phyloP scores from a whole-genome alignment of 2,797 vertebrate species.

The Acanthornis magna region DNA sequence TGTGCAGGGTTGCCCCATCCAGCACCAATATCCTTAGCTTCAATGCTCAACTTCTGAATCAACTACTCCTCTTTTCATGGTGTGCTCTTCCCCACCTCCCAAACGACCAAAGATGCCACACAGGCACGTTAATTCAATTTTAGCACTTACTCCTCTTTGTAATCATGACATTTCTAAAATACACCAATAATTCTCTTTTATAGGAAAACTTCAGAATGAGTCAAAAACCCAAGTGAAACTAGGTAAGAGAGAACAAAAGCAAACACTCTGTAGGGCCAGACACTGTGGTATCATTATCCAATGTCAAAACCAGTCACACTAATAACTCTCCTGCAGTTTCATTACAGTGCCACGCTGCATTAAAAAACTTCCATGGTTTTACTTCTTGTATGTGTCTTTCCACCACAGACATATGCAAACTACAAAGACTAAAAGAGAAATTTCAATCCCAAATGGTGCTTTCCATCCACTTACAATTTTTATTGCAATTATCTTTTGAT shows the following conservation, averaged over 20 bases:
- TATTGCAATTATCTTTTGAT: background rate
- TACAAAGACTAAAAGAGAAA: background rate
- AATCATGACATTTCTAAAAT: background rate
- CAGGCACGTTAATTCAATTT: background rate
- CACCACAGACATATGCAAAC: background rate
- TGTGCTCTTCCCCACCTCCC: fast-evolving
- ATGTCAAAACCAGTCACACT: background rate
- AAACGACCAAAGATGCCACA: fast-evolving
- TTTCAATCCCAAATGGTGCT: background rate
- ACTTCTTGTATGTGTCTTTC: background rate
- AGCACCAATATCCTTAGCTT: background rate
- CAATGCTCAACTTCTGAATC: background rate
- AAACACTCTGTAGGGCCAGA: background rate
- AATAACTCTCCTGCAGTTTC: background rate
- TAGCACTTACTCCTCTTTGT: background rate
- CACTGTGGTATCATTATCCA: background rate
- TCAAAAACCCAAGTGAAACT: background rate
- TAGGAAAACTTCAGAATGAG: background rate
- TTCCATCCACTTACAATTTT: background rate
- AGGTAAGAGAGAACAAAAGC: background rate
- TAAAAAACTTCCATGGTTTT: background rate
- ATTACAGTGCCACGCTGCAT: background rate
- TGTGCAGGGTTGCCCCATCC: background rate
- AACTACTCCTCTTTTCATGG: background rate
- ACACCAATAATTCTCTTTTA: background rate